Percentiles rank a stretch among this genome's conserved stretches.
These are phyloP conservation scores for Podarcis siculus DNA, from an alignment of 2,797 vertebrate genomes.

Conservation along the genomic window DNA sequence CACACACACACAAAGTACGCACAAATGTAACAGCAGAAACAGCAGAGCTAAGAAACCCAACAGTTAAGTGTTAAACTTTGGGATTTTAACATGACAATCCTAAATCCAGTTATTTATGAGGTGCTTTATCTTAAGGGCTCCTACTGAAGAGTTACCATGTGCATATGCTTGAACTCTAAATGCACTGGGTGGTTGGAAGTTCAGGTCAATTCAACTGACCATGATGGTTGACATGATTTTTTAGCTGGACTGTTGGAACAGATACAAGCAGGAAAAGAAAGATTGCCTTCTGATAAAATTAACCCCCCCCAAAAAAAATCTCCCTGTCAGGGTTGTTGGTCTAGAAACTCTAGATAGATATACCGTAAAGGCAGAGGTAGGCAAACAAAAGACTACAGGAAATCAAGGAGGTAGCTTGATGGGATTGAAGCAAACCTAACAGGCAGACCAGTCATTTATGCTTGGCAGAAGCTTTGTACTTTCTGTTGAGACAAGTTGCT, in stretches of 20 bases:
- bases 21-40: not conserved
- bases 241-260: constrained; percentile 23
- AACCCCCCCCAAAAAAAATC: not conserved
- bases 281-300: not conserved
- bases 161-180: not conserved
- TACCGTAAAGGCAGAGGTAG: not conserved
- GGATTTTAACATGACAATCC: not conserved
- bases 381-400: not conserved
- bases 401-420: not conserved
- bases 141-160: not conserved
- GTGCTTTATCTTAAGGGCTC: not conserved
- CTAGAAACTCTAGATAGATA: not conserved
- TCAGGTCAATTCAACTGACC: not conserved
- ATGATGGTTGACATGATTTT: too few relatives aligned
- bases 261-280: not conserved
- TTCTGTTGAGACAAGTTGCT: not conserved
- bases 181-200: not conserved
- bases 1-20: too few relatives aligned
- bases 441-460: not conserved
- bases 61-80: not conserved
- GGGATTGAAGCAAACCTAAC: not conserved
- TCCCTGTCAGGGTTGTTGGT: not conserved
- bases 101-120: not conserved
- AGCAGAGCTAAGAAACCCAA: constrained; percentile 13
- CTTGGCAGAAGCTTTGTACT: not conserved